Percentiles rank a stretch among this genome's conserved stretches.
Conservation (phyloP, 2,797 vertebrate species). For the Cossypha niveicapilla region DNA sequence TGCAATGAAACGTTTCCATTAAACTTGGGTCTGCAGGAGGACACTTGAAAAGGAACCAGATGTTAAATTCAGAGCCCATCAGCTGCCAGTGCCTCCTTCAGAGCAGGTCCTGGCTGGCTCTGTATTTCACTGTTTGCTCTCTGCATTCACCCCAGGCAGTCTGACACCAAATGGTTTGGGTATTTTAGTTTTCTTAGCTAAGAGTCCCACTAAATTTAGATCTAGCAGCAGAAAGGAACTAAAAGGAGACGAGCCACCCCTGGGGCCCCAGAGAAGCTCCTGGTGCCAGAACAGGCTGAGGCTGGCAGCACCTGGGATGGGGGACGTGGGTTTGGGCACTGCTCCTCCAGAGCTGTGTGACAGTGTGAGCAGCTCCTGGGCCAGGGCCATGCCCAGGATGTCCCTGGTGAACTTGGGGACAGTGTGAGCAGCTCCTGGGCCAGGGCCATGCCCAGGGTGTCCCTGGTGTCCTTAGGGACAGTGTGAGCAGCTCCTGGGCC, state of each 20-base stretch:
- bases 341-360: fast-evolving
- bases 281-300: not conserved
- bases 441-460: not conserved
- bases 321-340: fast-evolving
- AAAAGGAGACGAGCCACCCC: not conserved
- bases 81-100: not conserved
- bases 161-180: not conserved
- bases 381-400: fast-evolving
- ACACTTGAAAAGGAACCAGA: not conserved
- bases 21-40: not conserved
- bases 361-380: fast-evolving
- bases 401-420: too few species aligned
- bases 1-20: not conserved
- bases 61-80: not conserved
- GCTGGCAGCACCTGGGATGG: not conserved
- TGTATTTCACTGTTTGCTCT: not conserved
- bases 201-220: not conserved
- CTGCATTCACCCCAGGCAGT: not conserved
- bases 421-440: fast-evolving
- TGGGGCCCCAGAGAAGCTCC: not conserved
- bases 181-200: not conserved
- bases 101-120: not conserved
- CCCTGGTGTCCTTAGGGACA: too few species aligned
- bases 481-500: too few species aligned
- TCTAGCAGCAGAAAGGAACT: not conserved